These are phyloP conservation scores for Drosophila tsacasi DNA, from an alignment of 1,140 invertebrate genomes.

Conservation along the genomic window DNA sequence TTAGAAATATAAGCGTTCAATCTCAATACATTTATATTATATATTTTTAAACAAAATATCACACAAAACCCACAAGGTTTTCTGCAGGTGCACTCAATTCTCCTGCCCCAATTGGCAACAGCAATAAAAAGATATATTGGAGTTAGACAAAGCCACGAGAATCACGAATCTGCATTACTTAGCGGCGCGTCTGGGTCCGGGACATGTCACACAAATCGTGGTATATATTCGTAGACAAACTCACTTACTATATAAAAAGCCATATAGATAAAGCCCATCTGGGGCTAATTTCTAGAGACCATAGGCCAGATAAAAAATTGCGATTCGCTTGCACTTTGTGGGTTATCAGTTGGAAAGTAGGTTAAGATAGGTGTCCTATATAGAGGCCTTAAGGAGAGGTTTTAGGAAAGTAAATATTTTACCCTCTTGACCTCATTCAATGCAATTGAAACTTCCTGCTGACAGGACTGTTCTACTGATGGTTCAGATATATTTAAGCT, in stretches of 20 bases:
- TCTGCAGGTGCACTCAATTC: conserved; percentile 17
- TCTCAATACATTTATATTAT: neutral
- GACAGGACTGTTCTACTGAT: neutral
- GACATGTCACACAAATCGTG: conserved; percentile 27
- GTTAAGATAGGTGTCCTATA: neutral
- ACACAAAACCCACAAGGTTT: neutral
- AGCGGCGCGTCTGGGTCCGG: conserved; percentile 23
- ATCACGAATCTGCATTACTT: conserved; percentile 53
- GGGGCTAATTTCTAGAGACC: neutral
- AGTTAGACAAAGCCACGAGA: conserved; percentile 32
- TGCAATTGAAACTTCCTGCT: no score
- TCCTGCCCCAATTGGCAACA: conserved; percentile 7
- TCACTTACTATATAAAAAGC: neutral
- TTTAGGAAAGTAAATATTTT: neutral
- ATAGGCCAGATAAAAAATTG: conserved; percentile 7
- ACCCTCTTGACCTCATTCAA: neutral
- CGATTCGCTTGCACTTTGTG: neutral
- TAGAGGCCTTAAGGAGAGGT: neutral
- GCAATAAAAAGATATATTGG: neutral
- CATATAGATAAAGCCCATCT: conserved; percentile 17
- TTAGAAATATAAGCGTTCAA: no score
- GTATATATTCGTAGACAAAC: neutral
- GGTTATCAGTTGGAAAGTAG: conserved; percentile 9
- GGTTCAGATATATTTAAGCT: no score
- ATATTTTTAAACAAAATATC: neutral